phyloP scores from a whole-genome alignment of 1,140 invertebrate genomes.

The Melitaea cinxia region DNA sequence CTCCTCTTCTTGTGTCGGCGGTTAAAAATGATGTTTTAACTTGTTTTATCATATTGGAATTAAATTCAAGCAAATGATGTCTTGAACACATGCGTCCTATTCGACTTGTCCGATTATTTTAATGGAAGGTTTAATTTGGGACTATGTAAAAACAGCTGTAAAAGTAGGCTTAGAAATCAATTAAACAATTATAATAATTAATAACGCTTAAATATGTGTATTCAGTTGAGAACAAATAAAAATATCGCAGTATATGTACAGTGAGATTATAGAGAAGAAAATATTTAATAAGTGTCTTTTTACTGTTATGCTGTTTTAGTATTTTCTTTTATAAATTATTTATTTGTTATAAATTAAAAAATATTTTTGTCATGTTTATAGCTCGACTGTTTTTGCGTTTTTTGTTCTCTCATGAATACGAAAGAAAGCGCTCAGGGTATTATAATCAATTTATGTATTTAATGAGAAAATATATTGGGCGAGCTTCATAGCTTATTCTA shows the following conservation, averaged over 20 bases:
- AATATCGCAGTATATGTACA: background rate
- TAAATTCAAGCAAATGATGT: background rate
- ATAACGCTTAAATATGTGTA: conserved; percentile 24
- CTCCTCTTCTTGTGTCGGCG: too few species aligned
- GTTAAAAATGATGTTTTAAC: too few species aligned
- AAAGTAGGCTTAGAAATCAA: conserved; percentile 31
- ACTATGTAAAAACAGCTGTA: conserved; percentile 25
- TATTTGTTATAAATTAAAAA: too few species aligned
- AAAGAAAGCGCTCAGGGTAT: conserved; percentile 37
- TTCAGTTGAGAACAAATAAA: conserved; percentile 33
- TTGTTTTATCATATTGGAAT: background rate
- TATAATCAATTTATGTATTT: conserved; percentile 19
- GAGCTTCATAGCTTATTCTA: conserved; percentile 49
- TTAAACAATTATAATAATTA: conserved; percentile 1
- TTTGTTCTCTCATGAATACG: conserved; percentile 36
- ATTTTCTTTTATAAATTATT: too few species aligned
- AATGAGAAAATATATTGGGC: conserved; percentile 29
- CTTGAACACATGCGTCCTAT: background rate
- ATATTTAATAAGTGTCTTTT: too few species aligned
- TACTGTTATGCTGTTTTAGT: too few species aligned
- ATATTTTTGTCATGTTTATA: background rate
- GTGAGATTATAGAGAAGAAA: too few species aligned
- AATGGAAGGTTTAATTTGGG: conserved; percentile 8
- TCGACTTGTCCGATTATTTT: background rate
- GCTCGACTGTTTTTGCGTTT: background rate